phyloP scores from a whole-genome alignment of 2,113 vertebrate species.

The Gila orcuttii region DNA sequence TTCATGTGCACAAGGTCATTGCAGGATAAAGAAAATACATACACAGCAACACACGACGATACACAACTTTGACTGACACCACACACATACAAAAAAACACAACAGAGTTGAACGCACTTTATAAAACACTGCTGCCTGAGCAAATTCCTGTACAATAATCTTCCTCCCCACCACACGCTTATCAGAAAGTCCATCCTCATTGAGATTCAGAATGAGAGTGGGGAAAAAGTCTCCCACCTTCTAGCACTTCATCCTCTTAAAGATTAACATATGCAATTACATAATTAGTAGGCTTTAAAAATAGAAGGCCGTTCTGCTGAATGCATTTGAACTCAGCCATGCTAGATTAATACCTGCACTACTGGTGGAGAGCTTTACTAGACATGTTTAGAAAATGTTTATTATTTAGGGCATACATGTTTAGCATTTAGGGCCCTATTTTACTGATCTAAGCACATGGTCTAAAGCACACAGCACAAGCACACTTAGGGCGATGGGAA shows the following conservation, averaged over 20 bases:
- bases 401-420: too few species aligned
- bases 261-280: constrained; percentile 71
- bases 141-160: constrained; percentile 34
- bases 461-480: too few species aligned
- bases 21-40: not conserved
- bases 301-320: constrained; percentile 53
- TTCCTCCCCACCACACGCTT: constrained; percentile 5
- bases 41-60: not conserved
- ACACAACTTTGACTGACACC: not conserved
- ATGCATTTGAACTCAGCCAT: constrained; percentile 54
- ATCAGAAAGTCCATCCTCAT: constrained; percentile 31
- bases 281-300: constrained; percentile 71
- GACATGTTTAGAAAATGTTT: not conserved
- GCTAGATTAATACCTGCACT: constrained; percentile 61
- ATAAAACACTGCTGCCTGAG: not conserved
- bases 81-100: not conserved
- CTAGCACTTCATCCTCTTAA: constrained; percentile 49
- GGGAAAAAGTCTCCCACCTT: constrained; percentile 27
- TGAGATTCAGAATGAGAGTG: constrained; percentile 43
- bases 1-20: not conserved
- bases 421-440: not conserved
- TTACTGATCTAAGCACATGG: too few species aligned
- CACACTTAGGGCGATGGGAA: too few species aligned
- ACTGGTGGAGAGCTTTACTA: not conserved
- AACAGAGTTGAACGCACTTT: not conserved